Percentiles rank a stretch among this genome's conserved stretches.
Evolutionary conservation across 2,113 vertebrate genomes (phyloP).

Genomic region (Taurulus bubalis): DNA sequence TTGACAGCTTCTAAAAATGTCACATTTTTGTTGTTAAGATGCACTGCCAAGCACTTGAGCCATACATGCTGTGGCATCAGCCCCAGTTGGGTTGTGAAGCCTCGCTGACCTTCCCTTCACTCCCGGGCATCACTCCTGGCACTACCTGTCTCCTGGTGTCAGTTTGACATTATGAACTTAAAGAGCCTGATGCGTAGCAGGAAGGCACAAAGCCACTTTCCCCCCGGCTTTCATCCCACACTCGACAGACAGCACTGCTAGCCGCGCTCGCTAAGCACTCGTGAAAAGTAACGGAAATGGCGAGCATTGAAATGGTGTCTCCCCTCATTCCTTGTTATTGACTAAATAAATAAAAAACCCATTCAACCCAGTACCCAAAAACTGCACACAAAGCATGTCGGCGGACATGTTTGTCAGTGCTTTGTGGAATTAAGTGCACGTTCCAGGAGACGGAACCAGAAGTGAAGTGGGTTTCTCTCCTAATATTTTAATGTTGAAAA

Average conservation of each 20-base stretch:
- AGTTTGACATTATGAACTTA: conserved; percentile 78
- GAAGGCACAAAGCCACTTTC: conserved; percentile 63
- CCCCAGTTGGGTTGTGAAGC: conserved; percentile 73
- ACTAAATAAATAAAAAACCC: neutral
- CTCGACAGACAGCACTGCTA: conserved; percentile 26
- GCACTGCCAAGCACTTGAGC: conserved; percentile 78
- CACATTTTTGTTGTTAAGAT: conserved; percentile 81
- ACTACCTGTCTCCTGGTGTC: conserved; percentile 77
- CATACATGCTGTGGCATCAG: conserved; percentile 75
- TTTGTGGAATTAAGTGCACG: neutral
- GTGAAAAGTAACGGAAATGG: conserved; percentile 25
- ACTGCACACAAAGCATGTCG: neutral
- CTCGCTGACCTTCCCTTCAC: conserved; percentile 77
- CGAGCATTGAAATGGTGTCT: conserved; percentile 2
- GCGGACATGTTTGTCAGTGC: neutral
- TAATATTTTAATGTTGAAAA: neutral
- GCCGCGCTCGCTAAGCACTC: conserved; percentile 21
- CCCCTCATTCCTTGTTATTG: neutral
- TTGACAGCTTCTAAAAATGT: conserved; percentile 83
- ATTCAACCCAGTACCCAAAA: neutral
- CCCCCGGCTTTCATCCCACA: conserved; percentile 48
- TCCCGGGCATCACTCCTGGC: conserved; percentile 80
- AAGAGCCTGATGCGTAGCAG: conserved; percentile 75
- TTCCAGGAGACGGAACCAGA: neutral
- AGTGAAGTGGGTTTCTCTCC: neutral